A percentile compares a stretch with the other conserved stretches of the same genome.
These are phyloP conservation scores for Stylophora pistillata DNA, from an alignment of 64 coral and sea anemone genomes.

Conservation along the genomic window DNA sequence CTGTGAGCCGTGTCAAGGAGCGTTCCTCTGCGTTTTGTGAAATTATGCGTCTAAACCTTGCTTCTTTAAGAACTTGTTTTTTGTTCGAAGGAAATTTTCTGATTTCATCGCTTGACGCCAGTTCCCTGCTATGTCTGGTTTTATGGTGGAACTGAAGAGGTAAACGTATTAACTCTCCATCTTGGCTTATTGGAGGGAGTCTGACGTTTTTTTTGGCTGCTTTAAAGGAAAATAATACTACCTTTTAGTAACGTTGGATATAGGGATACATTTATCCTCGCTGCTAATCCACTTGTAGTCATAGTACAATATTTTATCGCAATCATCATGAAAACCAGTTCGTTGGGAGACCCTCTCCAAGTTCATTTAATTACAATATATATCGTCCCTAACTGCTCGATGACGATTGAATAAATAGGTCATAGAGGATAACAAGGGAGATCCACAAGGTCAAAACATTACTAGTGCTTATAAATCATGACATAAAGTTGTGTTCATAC, in stretches of 20 bases:
- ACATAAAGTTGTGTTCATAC: no score
- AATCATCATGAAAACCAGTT: no score
- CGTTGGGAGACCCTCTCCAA: no score
- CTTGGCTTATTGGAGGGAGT: background rate
- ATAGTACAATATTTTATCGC: no score
- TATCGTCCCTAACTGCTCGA: no score
- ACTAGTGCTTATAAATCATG: no score
- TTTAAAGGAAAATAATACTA: background rate
- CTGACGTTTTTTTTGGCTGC: background rate
- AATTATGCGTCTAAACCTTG: background rate
- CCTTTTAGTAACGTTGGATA: background rate
- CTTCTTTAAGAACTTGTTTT: background rate
- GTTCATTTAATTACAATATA: no score
- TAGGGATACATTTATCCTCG: no score
- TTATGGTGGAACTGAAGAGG: background rate
- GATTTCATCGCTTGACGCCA: background rate
- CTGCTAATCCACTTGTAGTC: no score
- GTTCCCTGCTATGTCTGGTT: background rate
- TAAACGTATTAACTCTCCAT: background rate
- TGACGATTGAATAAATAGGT: no score
- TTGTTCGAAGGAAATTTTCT: background rate
- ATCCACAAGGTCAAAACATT: no score
- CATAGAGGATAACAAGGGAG: no score
- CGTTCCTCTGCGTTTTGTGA: background rate
- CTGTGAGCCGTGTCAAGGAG: background rate